phyloP scores from a whole-genome alignment of 2,113 vertebrate genomes.

The Ursus arctos region DNA sequence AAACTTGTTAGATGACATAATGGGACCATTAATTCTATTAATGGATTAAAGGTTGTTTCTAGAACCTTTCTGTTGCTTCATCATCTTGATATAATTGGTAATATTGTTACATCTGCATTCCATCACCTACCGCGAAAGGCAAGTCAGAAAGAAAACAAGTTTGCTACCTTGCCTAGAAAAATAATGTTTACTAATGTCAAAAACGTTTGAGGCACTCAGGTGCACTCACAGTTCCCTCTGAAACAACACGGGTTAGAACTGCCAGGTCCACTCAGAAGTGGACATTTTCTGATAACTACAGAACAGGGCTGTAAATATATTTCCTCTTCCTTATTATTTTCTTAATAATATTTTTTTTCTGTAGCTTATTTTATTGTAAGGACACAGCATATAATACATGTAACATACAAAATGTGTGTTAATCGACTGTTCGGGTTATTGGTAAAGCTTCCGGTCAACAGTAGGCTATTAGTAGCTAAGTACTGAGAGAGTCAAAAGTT shows the following conservation, averaged over 20 bases:
- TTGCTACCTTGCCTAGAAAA: not conserved
- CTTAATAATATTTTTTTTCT: not conserved
- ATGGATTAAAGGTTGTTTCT: slow-evolving; percentile 54
- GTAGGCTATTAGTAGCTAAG: not conserved
- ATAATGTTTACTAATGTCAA: not conserved
- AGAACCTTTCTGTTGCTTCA: slow-evolving; percentile 42
- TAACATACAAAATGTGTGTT: not conserved
- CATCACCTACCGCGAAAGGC: not conserved
- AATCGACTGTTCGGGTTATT: not conserved
- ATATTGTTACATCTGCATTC: not conserved
- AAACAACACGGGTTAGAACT: not conserved
- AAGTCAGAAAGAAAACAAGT: not conserved
- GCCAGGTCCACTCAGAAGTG: not conserved
- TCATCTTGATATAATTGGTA: slow-evolving; percentile 55
- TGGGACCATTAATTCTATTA: slow-evolving; percentile 69
- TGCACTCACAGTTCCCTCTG: not conserved
- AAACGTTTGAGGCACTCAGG: not conserved
- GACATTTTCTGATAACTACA: not conserved
- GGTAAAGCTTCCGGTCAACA: not conserved
- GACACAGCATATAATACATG: not conserved
- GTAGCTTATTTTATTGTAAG: not conserved
- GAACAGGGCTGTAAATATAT: not conserved
- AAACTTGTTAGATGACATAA: slow-evolving; percentile 48
- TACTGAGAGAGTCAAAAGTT: not conserved
- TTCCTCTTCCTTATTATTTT: not conserved